A percentile compares a stretch with the other conserved stretches of the same genome.
Evolutionary conservation across 1,140 invertebrate species (phyloP).

Genomic region (Odontomachus brunneus): DNA sequence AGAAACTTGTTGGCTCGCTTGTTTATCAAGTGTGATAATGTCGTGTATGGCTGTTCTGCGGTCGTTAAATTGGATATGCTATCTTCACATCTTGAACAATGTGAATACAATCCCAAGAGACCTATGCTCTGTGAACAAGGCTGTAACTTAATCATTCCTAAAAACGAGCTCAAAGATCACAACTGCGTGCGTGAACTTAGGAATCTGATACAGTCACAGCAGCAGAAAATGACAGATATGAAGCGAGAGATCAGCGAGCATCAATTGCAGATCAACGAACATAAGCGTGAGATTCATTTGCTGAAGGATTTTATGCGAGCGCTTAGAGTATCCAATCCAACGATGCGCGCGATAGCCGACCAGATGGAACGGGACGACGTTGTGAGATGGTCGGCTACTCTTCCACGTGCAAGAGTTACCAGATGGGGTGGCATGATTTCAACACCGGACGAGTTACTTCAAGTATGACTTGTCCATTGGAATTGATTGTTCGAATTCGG

Average conservation of each 20-base stretch:
- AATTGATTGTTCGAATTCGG: background rate
- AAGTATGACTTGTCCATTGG: slow-evolving; percentile 86
- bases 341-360: slow-evolving; percentile 94
- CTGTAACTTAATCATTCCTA: slow-evolving; percentile 96
- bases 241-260: slow-evolving; percentile 94
- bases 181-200: slow-evolving; percentile 96
- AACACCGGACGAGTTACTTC: slow-evolving; percentile 96
- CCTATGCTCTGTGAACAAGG: slow-evolving; percentile 96
- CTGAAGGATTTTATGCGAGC: slow-evolving; percentile 97
- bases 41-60: slow-evolving; percentile 93
- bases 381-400: slow-evolving; percentile 94
- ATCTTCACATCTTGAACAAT: slow-evolving; percentile 94
- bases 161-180: slow-evolving; percentile 97
- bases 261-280: slow-evolving; percentile 94
- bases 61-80: slow-evolving; percentile 95
- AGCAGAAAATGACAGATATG: slow-evolving; percentile 93
- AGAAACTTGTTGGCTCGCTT: slow-evolving; percentile 95
- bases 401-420: slow-evolving; percentile 94
- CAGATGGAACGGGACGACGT: slow-evolving; percentile 97
- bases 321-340: slow-evolving; percentile 95
- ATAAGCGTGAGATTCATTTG: slow-evolving; percentile 94
- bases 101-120: slow-evolving; percentile 97
- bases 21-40: slow-evolving; percentile 96
- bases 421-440: slow-evolving; percentile 99
- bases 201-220: slow-evolving; percentile 93